These are phyloP conservation scores for Sinohyriopsis cumingii DNA, from an alignment of 2,888 invertebrate species.

Conservation along the genomic window DNA sequence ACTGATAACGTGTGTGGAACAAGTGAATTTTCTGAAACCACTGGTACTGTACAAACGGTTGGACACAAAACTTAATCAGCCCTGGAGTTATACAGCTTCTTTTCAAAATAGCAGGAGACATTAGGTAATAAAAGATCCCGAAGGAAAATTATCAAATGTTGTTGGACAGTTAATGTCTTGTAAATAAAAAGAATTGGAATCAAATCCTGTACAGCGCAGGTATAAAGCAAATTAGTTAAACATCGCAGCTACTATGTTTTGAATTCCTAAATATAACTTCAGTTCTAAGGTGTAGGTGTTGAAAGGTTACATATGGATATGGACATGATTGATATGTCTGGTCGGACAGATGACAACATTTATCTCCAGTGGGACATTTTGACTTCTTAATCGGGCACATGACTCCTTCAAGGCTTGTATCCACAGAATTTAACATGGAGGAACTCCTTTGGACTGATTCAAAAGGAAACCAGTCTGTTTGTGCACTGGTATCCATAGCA, in stretches of 20 bases:
- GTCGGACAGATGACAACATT: slow-evolving; percentile 57
- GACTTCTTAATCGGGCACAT: slow-evolving; percentile 31
- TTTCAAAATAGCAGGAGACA: no score
- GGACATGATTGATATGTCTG: slow-evolving; percentile 67
- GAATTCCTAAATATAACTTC: neutral
- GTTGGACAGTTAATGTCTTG: no score
- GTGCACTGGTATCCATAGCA: slow-evolving; percentile 10
- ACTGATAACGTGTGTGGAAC: no score
- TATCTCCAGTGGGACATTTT: slow-evolving; percentile 46
- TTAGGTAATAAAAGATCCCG: no score
- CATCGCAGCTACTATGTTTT: neutral
- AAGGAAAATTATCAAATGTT: no score
- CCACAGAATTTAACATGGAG: neutral
- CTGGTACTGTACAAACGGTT: no score
- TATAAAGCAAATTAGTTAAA: neutral
- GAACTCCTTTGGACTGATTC: neutral
- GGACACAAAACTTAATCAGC: no score
- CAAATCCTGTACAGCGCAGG: neutral
- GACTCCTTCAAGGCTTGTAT: slow-evolving; percentile 6
- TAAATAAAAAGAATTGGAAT: no score
- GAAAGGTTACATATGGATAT: slow-evolving; percentile 45
- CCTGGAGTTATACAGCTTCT: neutral
- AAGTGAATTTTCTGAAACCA: no score
- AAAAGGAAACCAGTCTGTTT: neutral
- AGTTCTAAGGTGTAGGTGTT: no score